Base-by-base conservation (phyloP, 2,888 invertebrate genomes). In the Diloba caeruleocephala region DNA sequence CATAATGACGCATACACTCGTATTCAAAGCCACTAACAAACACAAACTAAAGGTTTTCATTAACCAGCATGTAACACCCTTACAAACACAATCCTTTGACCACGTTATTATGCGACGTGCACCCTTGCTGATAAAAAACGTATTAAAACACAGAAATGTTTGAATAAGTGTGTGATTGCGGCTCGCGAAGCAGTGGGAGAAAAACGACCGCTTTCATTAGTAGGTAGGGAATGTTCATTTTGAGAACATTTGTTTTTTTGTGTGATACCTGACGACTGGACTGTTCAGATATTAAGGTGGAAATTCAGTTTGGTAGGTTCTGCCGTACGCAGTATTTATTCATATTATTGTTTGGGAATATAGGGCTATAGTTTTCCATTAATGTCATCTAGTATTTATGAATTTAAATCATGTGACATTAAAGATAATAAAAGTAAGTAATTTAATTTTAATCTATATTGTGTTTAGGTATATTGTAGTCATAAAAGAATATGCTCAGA, bases 161-260 rank as follows among this genome's bases (percentile, higher is more conserved):
- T 92, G 92, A 92, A 92, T 91, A 90, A 88, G 85, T 90, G 88
- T 89, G 90, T 91, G 92, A 92, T 91, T 90, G 91, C 91, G 85
- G 84, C 56, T 58, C 65, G 63, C 58, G 56, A 49, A 34, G 57
- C 56, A 61, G 56, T 14, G 56, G 32, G 59, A 65, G 46, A 51
- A 69, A 64, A 66, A 65, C 48, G 43, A 56, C 7, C 6, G 43
- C 49, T 66, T 62, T 60, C 69, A 69, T 74, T 68, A 63, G 71
- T 43, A 56, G 44, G 56, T 55, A 41, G 33, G 64, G 42, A 57
- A 69, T 60, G 60, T 57, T 68, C 64, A 64, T 71, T 55, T 63
- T 46, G 56, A 59, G 37, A 39, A 33, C 1, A 4, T 36, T 52
- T 32, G 31, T 25, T 31, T 43, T 62, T 71, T 52, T 68, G 29